These are phyloP conservation scores for Lepidocyrtoides sp. DNA, from an alignment of 2,888 invertebrate genomes.

Conservation along the genomic window DNA sequence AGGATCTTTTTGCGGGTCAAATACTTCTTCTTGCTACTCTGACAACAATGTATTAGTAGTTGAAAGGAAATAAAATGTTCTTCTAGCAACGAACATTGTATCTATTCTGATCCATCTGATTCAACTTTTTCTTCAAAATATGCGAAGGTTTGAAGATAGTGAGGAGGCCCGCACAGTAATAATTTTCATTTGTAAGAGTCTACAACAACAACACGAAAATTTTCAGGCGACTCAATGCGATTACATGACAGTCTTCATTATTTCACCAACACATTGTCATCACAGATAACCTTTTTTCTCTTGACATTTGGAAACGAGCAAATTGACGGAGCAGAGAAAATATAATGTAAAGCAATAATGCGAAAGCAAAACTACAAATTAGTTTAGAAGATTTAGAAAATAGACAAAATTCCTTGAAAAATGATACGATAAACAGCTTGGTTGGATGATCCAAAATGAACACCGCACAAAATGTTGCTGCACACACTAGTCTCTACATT, in stretches of 20 bases:
- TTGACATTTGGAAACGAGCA: no score
- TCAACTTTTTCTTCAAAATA: constrained; percentile 21
- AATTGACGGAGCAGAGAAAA: no score
- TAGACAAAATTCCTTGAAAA: no score
- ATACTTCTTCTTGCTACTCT: not conserved
- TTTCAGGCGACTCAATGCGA: constrained; percentile 54
- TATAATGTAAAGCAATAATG: no score
- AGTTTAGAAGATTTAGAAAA: no score
- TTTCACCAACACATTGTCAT: no score
- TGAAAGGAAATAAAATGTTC: constrained; percentile 5
- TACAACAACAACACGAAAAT: constrained; percentile 22
- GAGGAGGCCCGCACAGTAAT: not conserved
- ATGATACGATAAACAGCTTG: no score
- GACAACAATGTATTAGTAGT: constrained; percentile 2
- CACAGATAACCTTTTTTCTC: no score
- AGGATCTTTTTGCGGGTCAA: constrained; percentile 66
- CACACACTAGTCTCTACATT: no score
- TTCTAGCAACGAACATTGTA: constrained; percentile 4
- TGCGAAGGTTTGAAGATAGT: not conserved
- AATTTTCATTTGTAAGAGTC: constrained; percentile 37
- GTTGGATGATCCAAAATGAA: no score
- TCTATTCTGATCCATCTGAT: constrained; percentile 2
- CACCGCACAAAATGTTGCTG: no score
- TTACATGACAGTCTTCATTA: constrained; percentile 57
- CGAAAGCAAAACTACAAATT: no score